These are phyloP conservation scores for Arizona elegans DNA, from an alignment of 2,113 vertebrate genomes.

Conservation along the genomic window DNA sequence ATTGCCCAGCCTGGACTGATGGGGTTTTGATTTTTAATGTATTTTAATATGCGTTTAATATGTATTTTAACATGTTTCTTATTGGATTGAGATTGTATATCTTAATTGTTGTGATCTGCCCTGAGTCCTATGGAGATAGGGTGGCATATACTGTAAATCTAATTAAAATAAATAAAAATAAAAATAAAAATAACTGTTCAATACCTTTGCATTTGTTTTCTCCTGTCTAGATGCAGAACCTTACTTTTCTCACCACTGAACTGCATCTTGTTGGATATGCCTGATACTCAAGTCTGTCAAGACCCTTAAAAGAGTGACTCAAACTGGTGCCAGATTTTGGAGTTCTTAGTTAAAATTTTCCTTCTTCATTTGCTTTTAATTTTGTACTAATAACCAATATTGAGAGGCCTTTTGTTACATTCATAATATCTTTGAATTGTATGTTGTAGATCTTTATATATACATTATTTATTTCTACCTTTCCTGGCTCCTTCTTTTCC, in stretches of 20 bases:
- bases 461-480: neutral
- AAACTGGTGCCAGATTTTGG: neutral
- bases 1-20: no score
- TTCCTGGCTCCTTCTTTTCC: neutral
- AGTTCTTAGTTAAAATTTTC: neutral
- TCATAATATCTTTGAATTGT: neutral
- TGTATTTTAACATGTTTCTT: no score
- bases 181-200: no score
- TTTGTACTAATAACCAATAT: neutral
- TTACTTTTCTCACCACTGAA: neutral
- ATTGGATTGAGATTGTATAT: no score
- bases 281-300: neutral
- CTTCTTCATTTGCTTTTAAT: neutral
- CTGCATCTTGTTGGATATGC: neutral
- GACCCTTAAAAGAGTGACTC: neutral
- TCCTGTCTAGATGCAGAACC: neutral
- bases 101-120: no score
- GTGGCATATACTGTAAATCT: no score
- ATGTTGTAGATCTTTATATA: neutral
- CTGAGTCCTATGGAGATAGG: no score
- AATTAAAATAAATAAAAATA: no score
- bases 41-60: no score
- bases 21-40: no score
- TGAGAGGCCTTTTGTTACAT: neutral
- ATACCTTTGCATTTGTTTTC: no score